Base-by-base conservation (phyloP, 2,888 invertebrate species). In the Melitaea athalia region DNA sequence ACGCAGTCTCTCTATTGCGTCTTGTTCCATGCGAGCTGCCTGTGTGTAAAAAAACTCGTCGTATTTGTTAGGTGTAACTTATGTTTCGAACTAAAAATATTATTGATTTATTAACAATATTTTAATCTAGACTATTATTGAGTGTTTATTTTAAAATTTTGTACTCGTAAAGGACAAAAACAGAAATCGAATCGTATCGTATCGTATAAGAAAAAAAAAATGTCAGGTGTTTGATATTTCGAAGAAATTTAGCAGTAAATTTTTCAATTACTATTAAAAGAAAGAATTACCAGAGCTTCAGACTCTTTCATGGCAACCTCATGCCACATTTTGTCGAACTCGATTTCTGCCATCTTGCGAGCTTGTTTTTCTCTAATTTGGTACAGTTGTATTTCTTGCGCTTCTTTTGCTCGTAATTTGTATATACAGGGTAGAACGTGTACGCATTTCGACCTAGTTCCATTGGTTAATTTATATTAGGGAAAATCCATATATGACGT, bases 281-380 rank as follows among this genome's bases (percentile, higher is more conserved):
- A 12, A 15, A 0, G 24, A 53, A 52, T 78, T 45, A 91, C 92
- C 86, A 91, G 73, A 43, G 94, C 94, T 5, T 93, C 90, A 3
- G 92, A 81, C 74, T 95, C 94, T 75, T 92, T 94, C 86, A 94
- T 84, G 73, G 91, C 87, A n/a, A 95, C 83, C 47, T 93, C 90
- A 62, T 94, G 80, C 95, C 95, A 95, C 92, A 95, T 93, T 57
- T 83, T 87, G 59, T 95, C 94, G 4, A 93, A 75, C 79, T 95
- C 94, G 5, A 80, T 87, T 74, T 95, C 94, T 0, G 93, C 88
- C 82, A 91, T 84, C 65, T 88, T 88, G 68, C 84, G 85, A 0
- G 93, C 87, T 74, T 93, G 84, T 68, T 95, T 95, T 81, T 95
- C 95, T 62, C 85, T 86, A 50, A 95, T 95, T 84, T 95, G 95